Base-by-base conservation (phyloP, 2,888 invertebrate genomes). In the Entomobrya multifasciata region DNA sequence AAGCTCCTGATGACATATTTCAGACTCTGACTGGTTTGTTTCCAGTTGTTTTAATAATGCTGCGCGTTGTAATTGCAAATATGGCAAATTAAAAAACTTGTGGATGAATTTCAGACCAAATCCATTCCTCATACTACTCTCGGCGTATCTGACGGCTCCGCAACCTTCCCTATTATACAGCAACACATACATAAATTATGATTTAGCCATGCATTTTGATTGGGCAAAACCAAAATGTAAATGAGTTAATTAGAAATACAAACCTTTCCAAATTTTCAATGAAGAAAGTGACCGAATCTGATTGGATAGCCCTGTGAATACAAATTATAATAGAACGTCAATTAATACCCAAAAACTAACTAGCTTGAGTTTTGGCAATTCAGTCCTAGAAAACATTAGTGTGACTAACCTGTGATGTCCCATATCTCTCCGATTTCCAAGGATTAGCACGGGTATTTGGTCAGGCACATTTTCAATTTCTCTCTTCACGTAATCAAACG, bases 351-450 rank as follows among this genome's bases (percentile, higher is more conserved):
- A n/a, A n/a, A n/a, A n/a, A n/a, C n/a, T n/a, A n/a, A n/a, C n/a
- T n/a, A n/a, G n/a, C n/a, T n/a, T n/a, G n/a, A n/a, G n/a, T n/a
- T n/a, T n/a, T n/a, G n/a, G n/a, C n/a, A n/a, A n/a, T n/a, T n/a
- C n/a, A n/a, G n/a, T n/a, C n/a, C n/a, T n/a, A n/a, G n/a, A n/a
- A n/a, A n/a, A n/a, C n/a, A n/a, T n/a, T n/a, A n/a, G n/a, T n/a
- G n/a, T n/a, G n/a, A 70, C 49, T 20, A 6, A 85, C 87, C 87
- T 94, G 92, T 99, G 98, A 93, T 98, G 98, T n/a, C 97, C 95
- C 97, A 98, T 98, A 92, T 99, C 99, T 92, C 97, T 96, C 92
- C 98, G 97, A 93, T 99, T 99, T 0, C 97, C 98, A 70, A 99
- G 94, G 47, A 98, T 95, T 80, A 99, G 95, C 10, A 90, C 82